Base-by-base conservation (phyloP, 1,140 invertebrate species). In the Drosophila ambigua region DNA sequence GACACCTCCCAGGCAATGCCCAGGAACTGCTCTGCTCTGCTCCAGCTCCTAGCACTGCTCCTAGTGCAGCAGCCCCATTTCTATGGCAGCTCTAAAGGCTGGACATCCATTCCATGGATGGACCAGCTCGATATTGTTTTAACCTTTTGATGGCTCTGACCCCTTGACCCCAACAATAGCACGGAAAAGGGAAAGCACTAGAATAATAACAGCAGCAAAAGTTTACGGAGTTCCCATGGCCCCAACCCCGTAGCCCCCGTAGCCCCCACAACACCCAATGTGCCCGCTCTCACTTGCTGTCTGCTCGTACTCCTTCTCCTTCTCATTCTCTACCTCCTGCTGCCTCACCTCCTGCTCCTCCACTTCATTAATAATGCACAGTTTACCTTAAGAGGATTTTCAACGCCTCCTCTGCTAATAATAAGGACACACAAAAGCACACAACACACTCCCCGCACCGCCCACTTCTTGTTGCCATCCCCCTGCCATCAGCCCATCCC, bases 351-450 rank as follows among this genome's bases (percentile, higher is more conserved):
- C 39, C 23, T 13, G 11, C 35, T 28, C 46, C 65, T 54, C 44
- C 59, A 50, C 52, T 72, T 87, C 82, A 87, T 85, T 81, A 81
- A 82, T 87, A 85, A 85, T 85, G 78, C 82, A 85, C 82, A 85
- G 77, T 87, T 87, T 87, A 85, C 82, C 81, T 87, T 87, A 87
- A 85, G 81, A 84, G 81, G 81, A 85, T 87, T 85, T 87, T 71
- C 83, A 81, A 85, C 81, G 82, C 82, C 81, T 85, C 82, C 82
- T 80, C 60, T 69, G 82, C 79, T 87, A 81, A 85, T 81, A 85
- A 81, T 64, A 85, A 84, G 80, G 66, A 77, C 77, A 80, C 67
- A 80, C 67, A 73, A 85, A 73, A 67, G 72, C 79, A 28, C 43
- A 60, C 67, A 50, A 26, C n/a, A 23, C 26, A 31, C 24, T 11